phyloP scores from a whole-genome alignment of 1,140 invertebrate species.

The Drosophila biarmipes region DNA sequence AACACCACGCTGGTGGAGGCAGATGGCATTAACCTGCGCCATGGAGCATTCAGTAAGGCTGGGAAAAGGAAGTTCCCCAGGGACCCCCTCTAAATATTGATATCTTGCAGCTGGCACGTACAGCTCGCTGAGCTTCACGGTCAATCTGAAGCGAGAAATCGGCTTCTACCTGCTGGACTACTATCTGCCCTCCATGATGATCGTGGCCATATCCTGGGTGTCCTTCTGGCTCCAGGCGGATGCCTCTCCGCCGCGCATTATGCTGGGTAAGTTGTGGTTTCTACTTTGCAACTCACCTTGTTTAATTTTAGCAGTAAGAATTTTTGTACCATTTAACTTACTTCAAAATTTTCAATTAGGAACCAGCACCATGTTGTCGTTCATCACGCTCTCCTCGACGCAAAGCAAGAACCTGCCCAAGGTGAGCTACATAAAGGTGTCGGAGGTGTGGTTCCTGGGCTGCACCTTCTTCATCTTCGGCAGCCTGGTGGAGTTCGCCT shows the following conservation, averaged over 20 bases:
- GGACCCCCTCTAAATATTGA: neutral
- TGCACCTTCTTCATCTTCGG: conserved; percentile 94
- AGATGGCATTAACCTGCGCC: conserved; percentile 86
- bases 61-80: neutral
- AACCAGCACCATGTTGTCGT: conserved; percentile 94
- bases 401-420: conserved; percentile 92
- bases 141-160: conserved; percentile 91
- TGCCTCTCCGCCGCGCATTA: conserved; percentile 92
- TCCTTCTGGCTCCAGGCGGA: conserved; percentile 96
- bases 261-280: conserved; percentile 87
- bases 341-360: conserved; percentile 78
- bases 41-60: conserved; percentile 88
- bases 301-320: too few species aligned
- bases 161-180: conserved; percentile 96
- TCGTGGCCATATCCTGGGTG: conserved; percentile 95
- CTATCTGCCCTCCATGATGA: conserved; percentile 94
- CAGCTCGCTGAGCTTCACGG: conserved; percentile 91
- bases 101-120: conserved; percentile 89
- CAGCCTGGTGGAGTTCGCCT: conserved; percentile 94
- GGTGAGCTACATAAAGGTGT: conserved; percentile 95
- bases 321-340: neutral
- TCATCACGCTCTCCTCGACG: conserved; percentile 93
- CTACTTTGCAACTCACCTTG: too few species aligned
- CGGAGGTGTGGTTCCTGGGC: conserved; percentile 94
- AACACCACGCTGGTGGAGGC: conserved; percentile 88